Evolutionary conservation across 2,888 invertebrate species (phyloP), one percentile per base, ranked within the genome.

Genomic region (Thymelicus lineola): DNA sequence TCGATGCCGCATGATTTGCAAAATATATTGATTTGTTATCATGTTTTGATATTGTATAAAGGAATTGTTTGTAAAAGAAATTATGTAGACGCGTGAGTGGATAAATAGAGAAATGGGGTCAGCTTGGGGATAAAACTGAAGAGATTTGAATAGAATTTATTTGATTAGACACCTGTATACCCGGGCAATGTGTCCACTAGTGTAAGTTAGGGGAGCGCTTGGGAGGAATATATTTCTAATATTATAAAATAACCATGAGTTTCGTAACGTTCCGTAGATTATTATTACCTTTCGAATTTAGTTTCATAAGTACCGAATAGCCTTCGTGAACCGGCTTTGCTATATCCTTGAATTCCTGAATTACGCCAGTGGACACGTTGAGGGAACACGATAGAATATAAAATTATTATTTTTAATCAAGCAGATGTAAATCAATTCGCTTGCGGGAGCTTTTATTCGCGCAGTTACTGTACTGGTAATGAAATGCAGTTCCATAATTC

Each of bases 11-110:
- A 28, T 3, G 12, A 28, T 53, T 20, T 53, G 20, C 15, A 15
- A 48, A 15, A 48, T 6, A 17, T 35, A 55, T 55, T 35, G 12
- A 12, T 20, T 53, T 20, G 35, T 48, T 63, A 50, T 20, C n/a
- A 28, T n/a, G 17, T 58, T 66, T 48, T 53, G 7, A 64, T 14
- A 42, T 55, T 59, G 45, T 58, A 46, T 45, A 66, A 38, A 57
- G 38, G 55, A 66, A 35, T 59, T 66, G 50, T 66, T 38, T 66
- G 48, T 48, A 59, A 66, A 50, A 36, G 1, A 42, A 45, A 50
- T 66, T 50, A 66, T 66, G 66, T 53, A 36, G 46, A 55, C 4
- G 10, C 6, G 9, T 42, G n/a, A 35, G n/a, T 14, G 36, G 15
- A 38, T 15, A 4, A 10, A 58, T 9, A 17, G 57, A 36, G 7